Evolutionary conservation across 2,113 vertebrate species (phyloP).

Genomic region (Hiodon tergisus): DNA sequence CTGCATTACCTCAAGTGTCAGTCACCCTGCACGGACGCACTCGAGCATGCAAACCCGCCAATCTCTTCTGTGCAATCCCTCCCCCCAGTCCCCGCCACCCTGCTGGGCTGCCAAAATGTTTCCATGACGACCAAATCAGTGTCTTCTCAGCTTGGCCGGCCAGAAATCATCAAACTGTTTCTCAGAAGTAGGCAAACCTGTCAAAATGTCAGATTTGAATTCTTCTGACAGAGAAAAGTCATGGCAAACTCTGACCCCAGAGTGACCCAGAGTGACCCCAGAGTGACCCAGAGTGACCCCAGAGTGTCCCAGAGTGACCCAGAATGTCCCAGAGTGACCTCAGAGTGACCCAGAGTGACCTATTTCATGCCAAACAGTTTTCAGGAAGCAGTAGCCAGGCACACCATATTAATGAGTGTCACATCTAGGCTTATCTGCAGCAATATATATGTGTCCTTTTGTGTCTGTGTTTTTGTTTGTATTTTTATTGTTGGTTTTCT

Average conservation of each 20-base stretch:
- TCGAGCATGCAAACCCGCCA: conserved; percentile 14
- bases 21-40: conserved; percentile 13
- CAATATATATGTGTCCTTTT: no score
- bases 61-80: background rate
- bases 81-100: background rate
- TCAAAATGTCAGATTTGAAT: background rate
- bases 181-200: background rate
- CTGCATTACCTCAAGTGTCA: conserved; percentile 13
- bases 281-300: background rate
- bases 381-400: no score
- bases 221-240: background rate
- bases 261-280: background rate
- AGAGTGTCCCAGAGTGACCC: no score
- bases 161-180: conserved; percentile 10
- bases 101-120: background rate
- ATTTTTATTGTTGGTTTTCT: no score
- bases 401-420: no score
- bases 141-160: conserved; percentile 18
- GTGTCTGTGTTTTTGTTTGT: no score
- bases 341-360: no score
- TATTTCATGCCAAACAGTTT: no score
- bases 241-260: background rate
- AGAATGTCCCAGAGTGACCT: background rate
- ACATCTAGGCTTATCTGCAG: no score
- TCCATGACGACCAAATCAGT: conserved; percentile 28